Evolutionary conservation across 2,113 vertebrate species (phyloP).

Genomic region (Burhinus oedicnemus): DNA sequence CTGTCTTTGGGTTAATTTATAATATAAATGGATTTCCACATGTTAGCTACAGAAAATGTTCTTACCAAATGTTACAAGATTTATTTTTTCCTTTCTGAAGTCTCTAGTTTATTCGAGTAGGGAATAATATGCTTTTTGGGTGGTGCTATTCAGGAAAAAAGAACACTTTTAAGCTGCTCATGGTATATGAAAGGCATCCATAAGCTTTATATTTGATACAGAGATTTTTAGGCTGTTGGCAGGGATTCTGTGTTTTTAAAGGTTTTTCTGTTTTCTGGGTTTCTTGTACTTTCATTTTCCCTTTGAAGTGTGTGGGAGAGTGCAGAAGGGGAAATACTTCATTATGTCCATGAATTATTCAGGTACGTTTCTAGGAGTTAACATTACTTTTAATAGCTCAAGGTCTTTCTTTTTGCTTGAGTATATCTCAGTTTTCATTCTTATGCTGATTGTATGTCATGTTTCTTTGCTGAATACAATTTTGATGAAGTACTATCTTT

Average conservation of each 20-base stretch:
- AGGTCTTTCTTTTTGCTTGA: conserved; percentile 59
- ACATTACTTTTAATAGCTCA: conserved; percentile 66
- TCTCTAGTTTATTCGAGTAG: background rate
- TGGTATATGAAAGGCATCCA: conserved; percentile 22
- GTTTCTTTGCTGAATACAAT: conserved; percentile 29
- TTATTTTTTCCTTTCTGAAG: background rate
- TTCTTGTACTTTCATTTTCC: conserved; percentile 55
- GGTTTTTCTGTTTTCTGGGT: conserved; percentile 40
- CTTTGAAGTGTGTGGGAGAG: conserved; percentile 65
- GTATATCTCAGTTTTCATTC: conserved; percentile 50
- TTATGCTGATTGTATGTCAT: background rate
- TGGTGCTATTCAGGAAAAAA: conserved; percentile 21
- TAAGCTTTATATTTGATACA: conserved; percentile 19
- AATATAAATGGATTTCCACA: background rate
- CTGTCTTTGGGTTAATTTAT: background rate
- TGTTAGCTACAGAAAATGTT: background rate
- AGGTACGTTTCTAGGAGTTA: conserved; percentile 52
- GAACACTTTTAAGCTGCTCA: background rate
- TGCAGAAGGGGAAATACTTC: conserved; percentile 59
- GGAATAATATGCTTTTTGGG: background rate
- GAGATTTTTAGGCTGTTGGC: conserved; percentile 25
- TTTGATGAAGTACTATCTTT: conserved; percentile 56
- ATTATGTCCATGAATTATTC: conserved; percentile 72
- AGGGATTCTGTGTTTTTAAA: conserved; percentile 34
- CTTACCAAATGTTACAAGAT: background rate